phyloP scores from a whole-genome alignment of 2,797 vertebrate genomes.

The Setipinna tenuifilis region DNA sequence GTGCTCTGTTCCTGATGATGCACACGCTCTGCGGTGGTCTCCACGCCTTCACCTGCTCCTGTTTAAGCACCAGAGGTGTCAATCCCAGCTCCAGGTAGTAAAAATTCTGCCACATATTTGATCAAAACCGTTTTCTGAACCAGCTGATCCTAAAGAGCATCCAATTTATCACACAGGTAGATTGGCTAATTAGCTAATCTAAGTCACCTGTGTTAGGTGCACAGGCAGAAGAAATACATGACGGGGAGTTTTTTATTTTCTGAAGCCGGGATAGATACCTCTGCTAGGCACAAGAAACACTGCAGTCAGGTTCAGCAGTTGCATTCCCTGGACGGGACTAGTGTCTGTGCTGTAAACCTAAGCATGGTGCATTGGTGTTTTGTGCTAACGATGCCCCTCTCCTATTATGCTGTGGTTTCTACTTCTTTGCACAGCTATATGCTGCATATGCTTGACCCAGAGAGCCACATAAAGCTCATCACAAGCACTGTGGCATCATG shows the following conservation, averaged over 20 bases:
- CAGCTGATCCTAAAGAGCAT: too few relatives aligned
- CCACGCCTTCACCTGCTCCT: background rate
- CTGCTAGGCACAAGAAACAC: too few relatives aligned
- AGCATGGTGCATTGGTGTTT: background rate
- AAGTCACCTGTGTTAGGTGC: too few relatives aligned
- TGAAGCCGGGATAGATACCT: too few relatives aligned
- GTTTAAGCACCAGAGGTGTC: too few relatives aligned
- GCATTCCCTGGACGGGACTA: background rate
- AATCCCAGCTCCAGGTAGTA: too few relatives aligned
- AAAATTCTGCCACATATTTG: too few relatives aligned
- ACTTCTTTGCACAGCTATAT: background rate
- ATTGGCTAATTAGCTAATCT: too few relatives aligned
- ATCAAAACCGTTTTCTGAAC: too few relatives aligned
- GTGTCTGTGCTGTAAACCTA: background rate
- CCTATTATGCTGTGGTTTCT: background rate
- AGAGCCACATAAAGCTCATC: background rate
- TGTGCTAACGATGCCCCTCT: background rate
- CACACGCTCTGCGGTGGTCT: background rate
- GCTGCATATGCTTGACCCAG: background rate
- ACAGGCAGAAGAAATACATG: too few relatives aligned
- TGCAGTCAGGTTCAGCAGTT: background rate
- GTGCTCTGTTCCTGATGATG: background rate
- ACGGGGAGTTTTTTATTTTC: too few relatives aligned
- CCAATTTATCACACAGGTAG: too few relatives aligned
- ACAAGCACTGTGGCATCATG: background rate